These are phyloP conservation scores for Doris montereyensis DNA, from an alignment of 2,888 invertebrate species.

Conservation along the genomic window DNA sequence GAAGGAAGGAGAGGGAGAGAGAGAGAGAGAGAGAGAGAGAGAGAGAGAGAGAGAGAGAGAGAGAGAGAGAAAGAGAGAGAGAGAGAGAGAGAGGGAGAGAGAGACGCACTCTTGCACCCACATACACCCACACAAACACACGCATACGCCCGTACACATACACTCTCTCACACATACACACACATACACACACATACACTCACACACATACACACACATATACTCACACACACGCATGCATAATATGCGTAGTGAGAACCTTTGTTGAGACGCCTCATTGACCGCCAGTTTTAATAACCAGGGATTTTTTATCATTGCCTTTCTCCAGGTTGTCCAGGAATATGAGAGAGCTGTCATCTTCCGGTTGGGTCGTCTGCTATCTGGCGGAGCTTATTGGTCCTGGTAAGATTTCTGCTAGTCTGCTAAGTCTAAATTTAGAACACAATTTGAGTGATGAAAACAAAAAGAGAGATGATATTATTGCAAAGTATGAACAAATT, in stretches of 20 bases:
- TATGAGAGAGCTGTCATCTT: conserved; percentile 48
- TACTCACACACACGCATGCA: no score
- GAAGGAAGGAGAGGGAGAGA: conserved; percentile 6
- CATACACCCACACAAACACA: not conserved
- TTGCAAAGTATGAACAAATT: no score
- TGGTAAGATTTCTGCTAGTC: conserved; percentile 34
- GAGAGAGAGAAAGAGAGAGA: not conserved
- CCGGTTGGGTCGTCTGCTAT: conserved; percentile 43
- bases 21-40: conserved; percentile 17
- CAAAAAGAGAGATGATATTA: no score
- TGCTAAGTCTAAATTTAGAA: conserved; percentile 22
- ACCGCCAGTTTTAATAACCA: not conserved
- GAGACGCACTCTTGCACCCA: not conserved
- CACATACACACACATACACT: no score
- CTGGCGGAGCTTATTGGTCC: conserved; percentile 46
- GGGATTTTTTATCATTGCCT: no score
- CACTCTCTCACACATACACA: no score
- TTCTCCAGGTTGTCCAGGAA: conserved; percentile 45
- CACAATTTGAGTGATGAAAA: no score
- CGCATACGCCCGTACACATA: not conserved
- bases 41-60: conserved; percentile 15
- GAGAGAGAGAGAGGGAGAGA: conserved; percentile 3
- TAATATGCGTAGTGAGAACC: not conserved
- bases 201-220: no score
- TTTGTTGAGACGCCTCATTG: not conserved